A percentile compares a stretch with the other conserved stretches of the same genome.
These are phyloP conservation scores for Brachionus angularis DNA, from an alignment of 1,140 invertebrate species.

Conservation along the genomic window DNA sequence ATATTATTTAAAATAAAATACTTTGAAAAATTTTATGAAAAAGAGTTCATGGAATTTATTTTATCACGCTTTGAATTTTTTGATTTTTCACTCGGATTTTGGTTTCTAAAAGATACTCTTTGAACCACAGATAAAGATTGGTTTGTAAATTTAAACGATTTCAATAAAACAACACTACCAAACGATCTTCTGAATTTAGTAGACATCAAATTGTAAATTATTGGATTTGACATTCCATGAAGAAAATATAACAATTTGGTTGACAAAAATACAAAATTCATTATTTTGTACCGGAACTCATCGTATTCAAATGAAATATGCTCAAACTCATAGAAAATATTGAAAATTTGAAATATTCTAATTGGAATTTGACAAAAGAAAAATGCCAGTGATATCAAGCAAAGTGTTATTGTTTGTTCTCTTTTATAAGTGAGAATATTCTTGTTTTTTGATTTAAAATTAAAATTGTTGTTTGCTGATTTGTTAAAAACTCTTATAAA, in stretches of 20 bases:
- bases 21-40: no score
- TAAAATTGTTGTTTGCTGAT: no score
- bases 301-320: not conserved
- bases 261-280: not conserved
- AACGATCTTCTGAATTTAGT: conserved; percentile 47
- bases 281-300: not conserved
- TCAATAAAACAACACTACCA: conserved; percentile 15
- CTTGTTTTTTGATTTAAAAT: no score
- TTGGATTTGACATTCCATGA: conserved; percentile 29
- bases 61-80: no score
- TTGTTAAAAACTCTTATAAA: no score
- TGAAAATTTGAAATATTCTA: conserved; percentile 18
- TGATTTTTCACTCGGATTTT: no score
- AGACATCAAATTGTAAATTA: conserved; percentile 47
- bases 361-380: conserved; percentile 43
- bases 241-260: conserved; percentile 45
- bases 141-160: not conserved
- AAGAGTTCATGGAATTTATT: no score
- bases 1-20: no score
- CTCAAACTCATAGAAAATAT: conserved; percentile 13
- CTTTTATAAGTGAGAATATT: no score
- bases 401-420: conserved; percentile 34
- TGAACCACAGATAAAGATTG: no score
- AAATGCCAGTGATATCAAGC: conserved; percentile 27
- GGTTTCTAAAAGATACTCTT: no score